Evolutionary conservation across 2,888 invertebrate species (phyloP).

Genomic region (Saturnia pavonia): DNA sequence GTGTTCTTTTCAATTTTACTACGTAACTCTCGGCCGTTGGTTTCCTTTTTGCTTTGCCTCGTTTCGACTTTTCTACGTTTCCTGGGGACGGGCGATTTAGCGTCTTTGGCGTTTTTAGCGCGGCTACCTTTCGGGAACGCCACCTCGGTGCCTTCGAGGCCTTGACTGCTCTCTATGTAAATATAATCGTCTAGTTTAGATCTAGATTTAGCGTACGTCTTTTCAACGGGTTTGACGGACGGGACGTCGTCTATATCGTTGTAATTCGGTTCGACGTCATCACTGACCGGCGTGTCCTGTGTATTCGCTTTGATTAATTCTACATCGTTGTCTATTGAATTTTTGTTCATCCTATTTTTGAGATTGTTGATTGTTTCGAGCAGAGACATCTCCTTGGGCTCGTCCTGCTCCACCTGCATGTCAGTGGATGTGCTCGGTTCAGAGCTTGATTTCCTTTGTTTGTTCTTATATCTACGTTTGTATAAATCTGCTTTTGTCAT

Average conservation of each 20-base stretch:
- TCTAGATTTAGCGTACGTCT: constrained; percentile 68
- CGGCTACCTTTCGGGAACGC: constrained; percentile 62
- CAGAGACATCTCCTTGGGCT: constrained; percentile 48
- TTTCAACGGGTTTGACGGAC: constrained; percentile 67
- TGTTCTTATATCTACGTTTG: constrained; percentile 72
- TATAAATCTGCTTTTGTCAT: constrained; percentile 77
- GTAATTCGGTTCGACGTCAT: constrained; percentile 47
- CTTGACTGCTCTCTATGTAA: constrained; percentile 69
- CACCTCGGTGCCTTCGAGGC: constrained; percentile 63
- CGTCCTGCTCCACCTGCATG: constrained; percentile 38
- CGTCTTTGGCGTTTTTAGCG: constrained; percentile 47
- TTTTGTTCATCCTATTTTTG: constrained; percentile 61
- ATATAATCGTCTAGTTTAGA: constrained; percentile 72
- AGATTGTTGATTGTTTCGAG: constrained; percentile 61
- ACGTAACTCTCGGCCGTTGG: constrained; percentile 47
- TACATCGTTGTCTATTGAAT: constrained; percentile 71
- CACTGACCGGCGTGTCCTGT: constrained; percentile 57
- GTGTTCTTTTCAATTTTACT: constrained; percentile 46
- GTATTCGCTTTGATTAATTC: constrained; percentile 70
- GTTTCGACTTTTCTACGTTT: constrained; percentile 69
- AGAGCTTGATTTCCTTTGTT: constrained; percentile 57
- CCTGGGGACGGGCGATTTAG: constrained; percentile 59
- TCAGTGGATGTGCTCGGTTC: constrained; percentile 51
- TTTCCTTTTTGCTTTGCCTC: constrained; percentile 39
- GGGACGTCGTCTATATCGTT: constrained; percentile 62